These are phyloP conservation scores for Diarsia mendica DNA, from an alignment of 2,888 invertebrate genomes.

Conservation along the genomic window DNA sequence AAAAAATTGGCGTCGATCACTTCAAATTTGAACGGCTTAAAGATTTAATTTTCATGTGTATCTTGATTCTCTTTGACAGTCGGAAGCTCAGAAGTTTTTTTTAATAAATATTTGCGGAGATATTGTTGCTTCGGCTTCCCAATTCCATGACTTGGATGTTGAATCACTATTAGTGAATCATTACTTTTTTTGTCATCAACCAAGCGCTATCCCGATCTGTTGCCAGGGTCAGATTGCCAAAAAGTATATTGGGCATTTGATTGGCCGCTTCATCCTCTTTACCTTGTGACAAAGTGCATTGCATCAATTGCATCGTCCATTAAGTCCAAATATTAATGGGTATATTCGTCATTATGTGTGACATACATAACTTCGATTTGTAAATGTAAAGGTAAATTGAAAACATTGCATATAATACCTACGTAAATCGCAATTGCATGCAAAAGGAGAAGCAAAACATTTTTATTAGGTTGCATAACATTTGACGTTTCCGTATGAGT, in stretches of 20 bases:
- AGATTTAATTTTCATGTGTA: slow-evolving; percentile 39
- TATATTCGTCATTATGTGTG: slow-evolving; percentile 16
- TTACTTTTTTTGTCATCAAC: slow-evolving; percentile 30
- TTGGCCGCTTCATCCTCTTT: slow-evolving; percentile 34
- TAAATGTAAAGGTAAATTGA: slow-evolving; percentile 25
- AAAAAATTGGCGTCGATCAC: slow-evolving; percentile 60
- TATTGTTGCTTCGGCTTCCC: slow-evolving; percentile 13
- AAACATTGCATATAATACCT: slow-evolving; percentile 23
- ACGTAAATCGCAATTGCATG: slow-evolving; percentile 32
- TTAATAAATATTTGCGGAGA: slow-evolving; percentile 18
- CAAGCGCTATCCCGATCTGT: slow-evolving; percentile 35
- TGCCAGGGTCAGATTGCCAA: slow-evolving; percentile 51
- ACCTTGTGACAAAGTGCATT: slow-evolving; percentile 22
- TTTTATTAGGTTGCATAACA: slow-evolving; percentile 63
- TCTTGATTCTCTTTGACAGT: slow-evolving; percentile 49
- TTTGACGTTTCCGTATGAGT: slow-evolving; percentile 54
- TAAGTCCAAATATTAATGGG: slow-evolving; percentile 12
- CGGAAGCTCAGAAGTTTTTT: slow-evolving; percentile 11
- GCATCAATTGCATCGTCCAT: background rate
- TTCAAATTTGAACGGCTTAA: slow-evolving; percentile 31
- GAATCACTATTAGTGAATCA: slow-evolving; percentile 55
- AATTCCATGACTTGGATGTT: slow-evolving; percentile 28
- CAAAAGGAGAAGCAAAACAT: slow-evolving; percentile 44
- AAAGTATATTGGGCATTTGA: slow-evolving; percentile 37
- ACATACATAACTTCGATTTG: background rate